Conservation (phyloP, 2,113 vertebrate species). For the Tetrax tetrax region DNA sequence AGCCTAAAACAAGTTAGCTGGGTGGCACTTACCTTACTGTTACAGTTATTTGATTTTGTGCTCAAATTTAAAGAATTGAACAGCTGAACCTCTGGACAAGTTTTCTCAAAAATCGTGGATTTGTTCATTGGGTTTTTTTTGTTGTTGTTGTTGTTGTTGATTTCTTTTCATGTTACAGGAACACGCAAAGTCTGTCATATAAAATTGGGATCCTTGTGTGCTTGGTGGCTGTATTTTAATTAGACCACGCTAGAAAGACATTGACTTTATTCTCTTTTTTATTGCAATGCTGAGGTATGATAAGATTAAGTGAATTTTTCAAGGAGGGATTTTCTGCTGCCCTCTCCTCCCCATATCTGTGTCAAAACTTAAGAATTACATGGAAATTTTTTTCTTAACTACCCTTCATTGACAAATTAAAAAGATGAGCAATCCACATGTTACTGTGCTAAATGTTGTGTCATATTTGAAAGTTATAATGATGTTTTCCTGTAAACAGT, state of each 20-base stretch:
- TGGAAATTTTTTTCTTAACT: background rate
- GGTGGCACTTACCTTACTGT: background rate
- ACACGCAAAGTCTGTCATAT: background rate
- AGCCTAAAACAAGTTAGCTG: background rate
- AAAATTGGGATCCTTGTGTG: background rate
- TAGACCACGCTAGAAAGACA: background rate
- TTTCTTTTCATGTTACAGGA: background rate
- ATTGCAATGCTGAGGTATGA: background rate
- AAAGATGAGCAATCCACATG: background rate
- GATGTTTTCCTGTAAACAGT: background rate
- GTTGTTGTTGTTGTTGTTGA: background rate
- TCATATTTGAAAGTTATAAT: background rate
- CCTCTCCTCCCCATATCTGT: background rate
- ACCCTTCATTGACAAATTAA: background rate
- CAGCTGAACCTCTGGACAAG: background rate
- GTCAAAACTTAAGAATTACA: background rate
- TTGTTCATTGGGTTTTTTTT: background rate
- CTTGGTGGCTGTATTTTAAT: background rate
- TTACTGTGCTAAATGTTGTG: background rate
- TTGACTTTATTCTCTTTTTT: background rate
- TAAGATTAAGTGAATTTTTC: background rate
- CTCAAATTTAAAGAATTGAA: background rate
- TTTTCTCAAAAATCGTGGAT: fast-evolving
- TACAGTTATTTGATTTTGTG: background rate
- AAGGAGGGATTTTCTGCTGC: background rate